A percentile compares a stretch with the other conserved stretches of the same genome.
Conservation (phyloP, 2,888 invertebrate species). For the Dicyrtomina minuta region DNA sequence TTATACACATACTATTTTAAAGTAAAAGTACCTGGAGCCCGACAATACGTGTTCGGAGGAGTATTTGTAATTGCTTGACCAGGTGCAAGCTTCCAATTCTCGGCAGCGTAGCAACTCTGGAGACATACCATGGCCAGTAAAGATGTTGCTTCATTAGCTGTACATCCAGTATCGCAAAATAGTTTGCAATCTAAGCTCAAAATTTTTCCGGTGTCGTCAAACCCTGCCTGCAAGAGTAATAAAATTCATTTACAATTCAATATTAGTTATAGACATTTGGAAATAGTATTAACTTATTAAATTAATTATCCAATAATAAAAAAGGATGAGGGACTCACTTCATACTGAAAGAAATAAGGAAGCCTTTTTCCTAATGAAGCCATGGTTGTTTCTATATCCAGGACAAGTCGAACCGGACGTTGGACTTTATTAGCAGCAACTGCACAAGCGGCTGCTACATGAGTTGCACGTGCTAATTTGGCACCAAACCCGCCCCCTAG, state of each 20-base stretch:
- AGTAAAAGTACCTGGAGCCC: conserved; percentile 71
- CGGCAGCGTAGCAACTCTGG: conserved; percentile 66
- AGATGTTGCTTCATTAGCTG: conserved; percentile 61
- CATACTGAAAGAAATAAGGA: conserved; percentile 66
- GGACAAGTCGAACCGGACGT: conserved; percentile 70
- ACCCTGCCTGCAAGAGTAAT: no score
- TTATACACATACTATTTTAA: no score
- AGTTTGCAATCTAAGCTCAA: conserved; percentile 64
- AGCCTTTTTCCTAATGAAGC: conserved; percentile 68
- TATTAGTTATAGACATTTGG: no score
- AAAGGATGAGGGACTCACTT: no score
- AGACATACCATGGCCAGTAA: conserved; percentile 57
- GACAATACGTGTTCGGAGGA: conserved; percentile 69
- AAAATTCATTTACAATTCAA: no score
- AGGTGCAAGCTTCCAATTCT: conserved; percentile 62
- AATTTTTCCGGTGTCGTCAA: conserved; percentile 63
- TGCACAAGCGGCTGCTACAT: conserved; percentile 67
- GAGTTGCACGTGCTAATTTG: conserved; percentile 68
- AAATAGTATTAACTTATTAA: no score
- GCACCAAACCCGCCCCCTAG: conserved; percentile 78
- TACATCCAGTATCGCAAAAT: conserved; percentile 61
- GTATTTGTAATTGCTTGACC: conserved; percentile 65
- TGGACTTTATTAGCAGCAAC: conserved; percentile 67
- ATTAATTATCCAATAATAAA: no score
- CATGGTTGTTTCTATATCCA: conserved; percentile 73